Conservation (phyloP, 2,888 invertebrate species). For the Leptopilina myrica region DNA sequence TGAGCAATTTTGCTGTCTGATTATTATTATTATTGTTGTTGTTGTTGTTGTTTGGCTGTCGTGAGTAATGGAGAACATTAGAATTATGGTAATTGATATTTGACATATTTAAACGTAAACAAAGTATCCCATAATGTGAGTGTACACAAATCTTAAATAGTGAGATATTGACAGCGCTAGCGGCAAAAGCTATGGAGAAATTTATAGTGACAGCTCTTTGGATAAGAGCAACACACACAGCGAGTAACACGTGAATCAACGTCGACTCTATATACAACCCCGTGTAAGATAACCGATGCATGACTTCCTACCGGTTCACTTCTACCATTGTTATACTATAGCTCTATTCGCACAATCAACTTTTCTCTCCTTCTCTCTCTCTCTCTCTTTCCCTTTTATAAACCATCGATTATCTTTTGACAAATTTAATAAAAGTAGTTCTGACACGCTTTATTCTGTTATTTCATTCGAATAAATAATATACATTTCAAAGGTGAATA, state of each 20-base stretch:
- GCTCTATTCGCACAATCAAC: constrained; percentile 40
- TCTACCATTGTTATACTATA: constrained; percentile 48
- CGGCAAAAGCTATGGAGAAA: constrained; percentile 42
- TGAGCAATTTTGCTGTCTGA: too few relatives aligned
- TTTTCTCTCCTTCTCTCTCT: constrained; percentile 30
- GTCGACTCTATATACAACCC: constrained; percentile 24
- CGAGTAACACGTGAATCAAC: constrained; percentile 52
- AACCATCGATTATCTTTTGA: constrained; percentile 18
- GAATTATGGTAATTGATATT: background rate
- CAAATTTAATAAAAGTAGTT: constrained; percentile 13
- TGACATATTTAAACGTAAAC: constrained; percentile 2
- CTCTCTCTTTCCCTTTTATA: constrained; percentile 22
- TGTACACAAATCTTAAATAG: constrained; percentile 26
- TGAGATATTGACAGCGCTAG: constrained; percentile 33
- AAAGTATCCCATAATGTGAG: constrained; percentile 9
- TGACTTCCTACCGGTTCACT: constrained; percentile 55
- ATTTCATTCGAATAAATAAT: background rate
- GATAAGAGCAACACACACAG: constrained; percentile 48
- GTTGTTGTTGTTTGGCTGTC: too few relatives aligned
- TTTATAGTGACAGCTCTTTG: constrained; percentile 49
- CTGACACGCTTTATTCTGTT: background rate
- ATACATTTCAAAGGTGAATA: constrained; percentile 4
- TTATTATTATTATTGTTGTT: too few relatives aligned
- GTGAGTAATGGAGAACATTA: background rate
- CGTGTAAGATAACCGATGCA: constrained; percentile 55